Percentiles rank a stretch among this genome's conserved stretches.
Conservation (phyloP, 2,797 vertebrate genomes). For the Micropoecilia bifurca region DNA sequence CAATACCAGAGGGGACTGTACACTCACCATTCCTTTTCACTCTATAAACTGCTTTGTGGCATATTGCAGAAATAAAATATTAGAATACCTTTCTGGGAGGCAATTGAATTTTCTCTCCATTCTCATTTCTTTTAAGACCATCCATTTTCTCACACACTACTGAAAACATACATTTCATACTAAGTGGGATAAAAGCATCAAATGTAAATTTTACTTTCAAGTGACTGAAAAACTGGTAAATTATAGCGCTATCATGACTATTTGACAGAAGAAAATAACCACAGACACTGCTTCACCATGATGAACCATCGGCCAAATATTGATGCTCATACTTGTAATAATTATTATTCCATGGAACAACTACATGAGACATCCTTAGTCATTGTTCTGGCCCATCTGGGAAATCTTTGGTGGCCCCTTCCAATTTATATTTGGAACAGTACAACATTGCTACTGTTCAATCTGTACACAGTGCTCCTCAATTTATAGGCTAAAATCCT, state of each 20-base stretch:
- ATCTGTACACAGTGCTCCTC: conserved; percentile 58
- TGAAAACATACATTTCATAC: not conserved
- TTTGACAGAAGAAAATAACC: not conserved
- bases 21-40: no score
- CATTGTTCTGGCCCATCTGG: not conserved
- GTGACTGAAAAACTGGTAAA: not conserved
- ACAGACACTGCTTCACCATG: not conserved
- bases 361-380: not conserved
- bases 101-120: not conserved
- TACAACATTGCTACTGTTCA: conserved; percentile 21
- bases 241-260: not conserved
- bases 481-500: conserved; percentile 62
- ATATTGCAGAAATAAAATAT: no score
- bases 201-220: not conserved
- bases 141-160: not conserved
- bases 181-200: not conserved
- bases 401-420: not conserved
- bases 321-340: not conserved
- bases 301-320: not conserved
- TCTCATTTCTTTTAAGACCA: not conserved
- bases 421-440: conserved; percentile 35
- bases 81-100: not conserved
- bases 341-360: not conserved
- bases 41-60: no score
- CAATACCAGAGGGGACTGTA: no score